Percentiles rank a stretch among this genome's conserved stretches.
These are phyloP conservation scores for Campaea margaritaria DNA, from an alignment of 2,888 invertebrate species.

Conservation along the genomic window DNA sequence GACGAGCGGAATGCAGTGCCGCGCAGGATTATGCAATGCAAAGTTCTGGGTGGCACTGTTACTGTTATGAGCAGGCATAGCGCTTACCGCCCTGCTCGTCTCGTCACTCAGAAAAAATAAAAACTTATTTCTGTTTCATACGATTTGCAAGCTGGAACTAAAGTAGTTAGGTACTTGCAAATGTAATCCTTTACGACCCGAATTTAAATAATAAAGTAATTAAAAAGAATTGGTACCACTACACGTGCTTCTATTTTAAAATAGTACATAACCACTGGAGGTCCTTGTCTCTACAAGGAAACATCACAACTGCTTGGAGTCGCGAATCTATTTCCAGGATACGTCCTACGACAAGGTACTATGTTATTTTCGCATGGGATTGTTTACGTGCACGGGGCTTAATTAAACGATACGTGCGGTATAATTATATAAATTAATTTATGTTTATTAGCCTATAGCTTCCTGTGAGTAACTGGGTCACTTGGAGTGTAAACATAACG, in stretches of 20 bases:
- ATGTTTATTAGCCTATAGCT: slow-evolving; percentile 31
- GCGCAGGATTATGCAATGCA: too few species aligned
- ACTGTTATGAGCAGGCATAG: too few species aligned
- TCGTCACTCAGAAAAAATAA: too few species aligned
- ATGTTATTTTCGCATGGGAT: neutral
- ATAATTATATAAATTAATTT: slow-evolving; percentile 35
- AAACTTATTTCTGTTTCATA: too few species aligned
- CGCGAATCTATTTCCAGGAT: neutral
- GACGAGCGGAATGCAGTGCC: too few species aligned
- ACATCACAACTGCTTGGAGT: neutral
- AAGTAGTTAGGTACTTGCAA: too few species aligned
- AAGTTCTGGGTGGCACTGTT: too few species aligned
- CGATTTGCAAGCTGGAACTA: too few species aligned
- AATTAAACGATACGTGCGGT: slow-evolving; percentile 25
- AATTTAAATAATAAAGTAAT: neutral
- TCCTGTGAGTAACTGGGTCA: slow-evolving; percentile 37
- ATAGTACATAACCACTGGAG: neutral
- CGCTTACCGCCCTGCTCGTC: too few species aligned
- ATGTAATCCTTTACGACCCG: neutral
- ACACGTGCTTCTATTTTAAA: neutral
- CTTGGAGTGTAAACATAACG: slow-evolving; percentile 19
- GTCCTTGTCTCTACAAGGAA: neutral
- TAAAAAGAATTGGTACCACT: neutral
- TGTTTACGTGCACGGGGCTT: slow-evolving; percentile 10
- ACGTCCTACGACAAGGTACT: slow-evolving; percentile 10